Base-by-base conservation (phyloP, 1,140 invertebrate species). In the Bombus breviceps region DNA sequence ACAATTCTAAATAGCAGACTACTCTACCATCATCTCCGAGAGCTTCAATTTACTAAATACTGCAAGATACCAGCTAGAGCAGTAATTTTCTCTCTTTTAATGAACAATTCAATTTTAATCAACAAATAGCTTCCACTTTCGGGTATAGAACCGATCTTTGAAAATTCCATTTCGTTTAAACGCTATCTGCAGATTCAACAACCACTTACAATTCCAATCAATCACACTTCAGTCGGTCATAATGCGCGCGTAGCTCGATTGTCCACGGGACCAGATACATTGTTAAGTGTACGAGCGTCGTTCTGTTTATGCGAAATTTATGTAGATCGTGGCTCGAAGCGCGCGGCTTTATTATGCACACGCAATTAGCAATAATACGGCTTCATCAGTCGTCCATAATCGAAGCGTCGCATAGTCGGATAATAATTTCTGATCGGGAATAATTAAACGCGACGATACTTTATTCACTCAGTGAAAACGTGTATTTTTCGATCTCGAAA, bases 291-390 rank as follows among this genome's bases (percentile, higher is more conserved):
- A 64, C 62, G 41, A 25, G 25, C 25, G 10, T 25, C 28, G 73
- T 53, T 47, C 41, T 22, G 81, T 47, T 64, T 83, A 43, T 32
- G 41, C 41, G 41, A 41, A 69, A 69, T 83, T 47, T 57, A 39
- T 34, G 28, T 41, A 78, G 8, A 75, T 64, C 57, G 15, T 12
- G 13, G 41, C 39, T 43, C 28, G 69, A 37, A 22, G 28, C 53
- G 25, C n/a, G 25, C 22, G 0, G 18, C 71, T 82, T 82, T 64
- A 47, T 82, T 75, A 82, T 75, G n/a, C 81, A n/a, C n/a, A 37
- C 39, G 28, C 74, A 83, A 83, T 83, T 83, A 83, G 62, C 73
- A 41, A 83, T 77, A 57, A 83, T 76, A 66, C 53, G 41, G 28
- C 28, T 39, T 47, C 81, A n/a, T 83, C 39, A 37, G 32, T 8